Evolutionary conservation across 2,113 vertebrate genomes (phyloP), one percentile per base, ranked within the genome.

Genomic region (Paramisgurnus dabryanus): DNA sequence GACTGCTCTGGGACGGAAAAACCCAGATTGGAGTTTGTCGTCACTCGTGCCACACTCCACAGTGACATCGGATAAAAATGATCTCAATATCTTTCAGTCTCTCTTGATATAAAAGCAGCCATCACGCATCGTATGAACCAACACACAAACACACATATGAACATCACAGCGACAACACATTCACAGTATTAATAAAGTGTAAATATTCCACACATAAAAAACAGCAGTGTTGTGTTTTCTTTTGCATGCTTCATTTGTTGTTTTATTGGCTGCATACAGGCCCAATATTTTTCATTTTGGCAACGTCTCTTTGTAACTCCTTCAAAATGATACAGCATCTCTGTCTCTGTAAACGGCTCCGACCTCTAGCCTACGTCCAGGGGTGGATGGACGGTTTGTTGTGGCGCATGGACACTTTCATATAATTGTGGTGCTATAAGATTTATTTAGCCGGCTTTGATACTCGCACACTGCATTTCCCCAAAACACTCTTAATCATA

Each of bases 381-480:
- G 17, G 71, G 49, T 72, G 77, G 66, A 60, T 41, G 60, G 53
- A 80, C 69, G 43, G 80, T 69, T 55, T 41, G 60, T 53, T 58
- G 76, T 60, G 66, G 73, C 76, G 63, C 79, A 15, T 39, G 67
- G 72, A 67, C 27, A 43, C 50, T 12, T 34, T 85, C 70, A 66
- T 58, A 79, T 72, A 63, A 75, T 72, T 49, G 70, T 68, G 57
- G 45, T 40, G 4, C 50, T 68, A 8, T 22, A 64, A 57, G 71
- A 85, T 76, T 69, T 81, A 77, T 73, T 72, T 49, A 79, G 66
- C 53, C 43, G 40, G 27, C 70, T 68, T 45, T 76, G 71, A 69
- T 77, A 73, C 58, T n/a, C 34, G 22, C 40, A 80, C 66, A 80
- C 43, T n/a, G 74, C 57, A 53, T 49, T 80, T 83, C 60, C 65